Conservation (phyloP, 2,113 vertebrate species). For the Lepidothrix coronata region DNA sequence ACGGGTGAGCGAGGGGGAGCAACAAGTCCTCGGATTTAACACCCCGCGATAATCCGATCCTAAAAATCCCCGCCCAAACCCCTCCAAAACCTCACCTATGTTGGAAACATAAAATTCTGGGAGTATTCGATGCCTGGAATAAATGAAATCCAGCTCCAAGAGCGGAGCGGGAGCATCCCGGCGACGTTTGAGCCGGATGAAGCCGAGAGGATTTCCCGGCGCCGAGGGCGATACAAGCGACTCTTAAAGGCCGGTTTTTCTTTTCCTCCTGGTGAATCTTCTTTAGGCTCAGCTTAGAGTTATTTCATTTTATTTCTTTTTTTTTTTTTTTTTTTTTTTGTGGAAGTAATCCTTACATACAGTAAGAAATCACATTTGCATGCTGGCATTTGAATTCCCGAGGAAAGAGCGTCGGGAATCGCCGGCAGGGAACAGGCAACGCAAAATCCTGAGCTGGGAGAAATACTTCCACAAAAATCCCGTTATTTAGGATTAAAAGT, state of each 20-base stretch:
- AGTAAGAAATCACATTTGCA: conserved; percentile 64
- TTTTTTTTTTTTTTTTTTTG: neutral
- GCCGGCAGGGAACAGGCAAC: too few relatives aligned
- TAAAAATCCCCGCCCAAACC: neutral
- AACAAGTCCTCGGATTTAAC: neutral
- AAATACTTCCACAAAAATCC: neutral
- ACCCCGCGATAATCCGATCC: rapidly evolving
- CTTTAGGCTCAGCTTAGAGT: conserved; percentile 23
- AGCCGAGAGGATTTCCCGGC: conserved; percentile 23
- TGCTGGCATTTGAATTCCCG: conserved; percentile 1
- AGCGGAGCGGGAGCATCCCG: neutral
- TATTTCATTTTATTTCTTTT: neutral
- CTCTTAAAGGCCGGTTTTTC: neutral
- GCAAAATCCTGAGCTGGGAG: neutral
- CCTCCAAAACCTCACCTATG: rapidly evolving
- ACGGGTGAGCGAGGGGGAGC: neutral
- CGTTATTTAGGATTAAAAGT: neutral
- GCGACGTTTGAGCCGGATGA: neutral
- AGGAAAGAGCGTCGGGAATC: neutral
- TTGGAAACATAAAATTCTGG: neutral
- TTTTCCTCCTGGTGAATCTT: conserved; percentile 21
- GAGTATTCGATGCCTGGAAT: neutral
- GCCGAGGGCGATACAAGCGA: conserved; percentile 29
- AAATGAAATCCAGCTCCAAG: neutral
- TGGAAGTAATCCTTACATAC: conserved; percentile 29